phyloP scores from a whole-genome alignment of 2,113 vertebrate genomes.

The Myanophis thanlyinensis region DNA sequence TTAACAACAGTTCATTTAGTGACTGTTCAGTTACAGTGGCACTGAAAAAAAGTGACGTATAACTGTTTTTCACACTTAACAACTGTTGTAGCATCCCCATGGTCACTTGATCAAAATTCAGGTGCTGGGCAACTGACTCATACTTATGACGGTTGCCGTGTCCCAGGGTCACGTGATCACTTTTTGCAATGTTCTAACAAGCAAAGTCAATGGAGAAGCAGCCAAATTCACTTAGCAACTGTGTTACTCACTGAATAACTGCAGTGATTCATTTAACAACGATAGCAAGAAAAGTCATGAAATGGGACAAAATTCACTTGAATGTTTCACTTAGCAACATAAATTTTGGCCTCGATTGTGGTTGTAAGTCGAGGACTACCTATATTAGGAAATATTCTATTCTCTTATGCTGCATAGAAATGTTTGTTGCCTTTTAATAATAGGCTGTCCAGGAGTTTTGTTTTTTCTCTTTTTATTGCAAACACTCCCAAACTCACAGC shows the following conservation, averaged over 20 bases:
- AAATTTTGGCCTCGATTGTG: neutral
- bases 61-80: neutral
- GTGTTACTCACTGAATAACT: neutral
- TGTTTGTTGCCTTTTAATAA: conserved; percentile 39
- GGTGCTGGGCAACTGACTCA: neutral
- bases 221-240: neutral
- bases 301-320: neutral
- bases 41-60: neutral
- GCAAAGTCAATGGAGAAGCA: neutral
- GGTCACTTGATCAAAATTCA: neutral
- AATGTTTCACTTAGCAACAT: neutral
- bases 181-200: neutral
- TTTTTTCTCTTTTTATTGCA: conserved; percentile 48
- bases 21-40: neutral
- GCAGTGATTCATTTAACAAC: neutral
- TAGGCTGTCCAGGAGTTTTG: conserved; percentile 39
- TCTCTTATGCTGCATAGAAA: conserved; percentile 5
- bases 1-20: neutral
- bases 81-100: neutral
- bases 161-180: neutral
- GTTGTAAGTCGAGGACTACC: neutral
- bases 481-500: conserved; percentile 40
- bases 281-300: neutral
- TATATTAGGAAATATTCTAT: neutral
- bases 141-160: neutral